phyloP scores from a whole-genome alignment of 2,888 invertebrate genomes.

The Arrhopalites spinosus region DNA sequence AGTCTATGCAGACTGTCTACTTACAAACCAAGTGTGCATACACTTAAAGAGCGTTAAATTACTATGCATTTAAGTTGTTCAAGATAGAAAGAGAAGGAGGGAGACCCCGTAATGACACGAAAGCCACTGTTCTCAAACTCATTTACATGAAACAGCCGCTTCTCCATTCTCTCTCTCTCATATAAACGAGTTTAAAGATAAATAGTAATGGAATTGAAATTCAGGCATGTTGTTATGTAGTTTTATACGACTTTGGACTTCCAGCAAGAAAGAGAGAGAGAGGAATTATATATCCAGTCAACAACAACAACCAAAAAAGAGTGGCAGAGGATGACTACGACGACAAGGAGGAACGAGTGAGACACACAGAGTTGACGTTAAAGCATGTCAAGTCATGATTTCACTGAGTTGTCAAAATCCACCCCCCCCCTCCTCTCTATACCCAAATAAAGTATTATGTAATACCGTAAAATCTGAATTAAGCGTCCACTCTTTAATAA shows the following conservation, averaged over 20 bases:
- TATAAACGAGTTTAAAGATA: constrained; percentile 27
- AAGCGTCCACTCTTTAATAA: too few relatives aligned
- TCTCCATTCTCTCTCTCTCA: not conserved
- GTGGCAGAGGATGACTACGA: too few relatives aligned
- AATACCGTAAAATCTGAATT: too few relatives aligned
- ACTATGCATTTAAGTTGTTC: constrained; percentile 13
- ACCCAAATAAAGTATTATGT: too few relatives aligned
- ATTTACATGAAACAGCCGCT: constrained; percentile 34
- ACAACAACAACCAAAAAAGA: too few relatives aligned
- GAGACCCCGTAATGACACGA: constrained; percentile 36
- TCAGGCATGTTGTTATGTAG: not conserved
- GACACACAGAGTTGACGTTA: not conserved
- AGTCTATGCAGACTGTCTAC: not conserved
- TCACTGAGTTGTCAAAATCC: constrained; percentile 20
- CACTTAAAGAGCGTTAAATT: constrained; percentile 9
- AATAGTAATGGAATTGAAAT: constrained; percentile 27
- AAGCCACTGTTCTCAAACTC: constrained; percentile 35
- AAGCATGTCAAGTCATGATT: constrained; percentile 31
- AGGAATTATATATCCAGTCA: too few relatives aligned
- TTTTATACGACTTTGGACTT: too few relatives aligned
- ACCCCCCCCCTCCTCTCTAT: constrained; percentile 13
- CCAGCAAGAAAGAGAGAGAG: too few relatives aligned
- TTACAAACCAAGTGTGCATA: not conserved
- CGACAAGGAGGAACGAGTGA: constrained; percentile 2
- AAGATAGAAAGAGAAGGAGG: not conserved